Conservation (phyloP, 1,140 invertebrate genomes). For the Panonychus citri region DNA sequence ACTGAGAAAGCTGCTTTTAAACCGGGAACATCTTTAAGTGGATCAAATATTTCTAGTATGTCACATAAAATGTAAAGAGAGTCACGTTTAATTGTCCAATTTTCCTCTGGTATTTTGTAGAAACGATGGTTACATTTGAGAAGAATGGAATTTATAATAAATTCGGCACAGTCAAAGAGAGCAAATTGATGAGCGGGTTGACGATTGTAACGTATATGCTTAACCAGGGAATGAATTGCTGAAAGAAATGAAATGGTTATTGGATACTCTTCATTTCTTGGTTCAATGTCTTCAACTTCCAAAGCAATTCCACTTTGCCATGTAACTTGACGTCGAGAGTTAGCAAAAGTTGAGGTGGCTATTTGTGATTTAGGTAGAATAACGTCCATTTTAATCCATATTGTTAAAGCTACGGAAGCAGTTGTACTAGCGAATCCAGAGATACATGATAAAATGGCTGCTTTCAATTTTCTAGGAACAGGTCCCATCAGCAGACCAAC, state of each 20-base stretch:
- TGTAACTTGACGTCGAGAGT: background rate
- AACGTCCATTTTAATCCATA: slow-evolving; percentile 30
- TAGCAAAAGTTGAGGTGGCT: background rate
- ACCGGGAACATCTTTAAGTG: background rate
- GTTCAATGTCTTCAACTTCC: slow-evolving; percentile 52
- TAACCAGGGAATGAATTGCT: slow-evolving; percentile 46
- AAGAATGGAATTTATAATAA: slow-evolving; percentile 8
- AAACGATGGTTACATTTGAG: slow-evolving; percentile 7
- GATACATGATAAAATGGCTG: slow-evolving; percentile 47
- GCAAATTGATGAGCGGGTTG: background rate
- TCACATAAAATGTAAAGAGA: slow-evolving; percentile 3
- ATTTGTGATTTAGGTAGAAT: slow-evolving; percentile 3
- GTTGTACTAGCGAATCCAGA: slow-evolving; percentile 46
- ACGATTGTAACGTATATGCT: slow-evolving; percentile 6
- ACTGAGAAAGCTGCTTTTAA: slow-evolving; percentile 2
- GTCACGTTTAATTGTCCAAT: slow-evolving; percentile 8
- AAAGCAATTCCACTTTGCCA: slow-evolving; percentile 20
- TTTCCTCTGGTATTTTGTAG: slow-evolving; percentile 10
- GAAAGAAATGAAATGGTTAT: slow-evolving; percentile 52
- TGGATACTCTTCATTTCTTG: slow-evolving; percentile 62
- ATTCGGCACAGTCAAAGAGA: slow-evolving; percentile 7
- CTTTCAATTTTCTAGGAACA: slow-evolving; percentile 59
- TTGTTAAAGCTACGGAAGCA: slow-evolving; percentile 42
- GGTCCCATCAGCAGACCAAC: slow-evolving; percentile 62
- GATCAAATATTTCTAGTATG: slow-evolving; percentile 8